Conservation (phyloP, 2,797 vertebrate species). For the Parauchenoglanis punctatus region DNA sequence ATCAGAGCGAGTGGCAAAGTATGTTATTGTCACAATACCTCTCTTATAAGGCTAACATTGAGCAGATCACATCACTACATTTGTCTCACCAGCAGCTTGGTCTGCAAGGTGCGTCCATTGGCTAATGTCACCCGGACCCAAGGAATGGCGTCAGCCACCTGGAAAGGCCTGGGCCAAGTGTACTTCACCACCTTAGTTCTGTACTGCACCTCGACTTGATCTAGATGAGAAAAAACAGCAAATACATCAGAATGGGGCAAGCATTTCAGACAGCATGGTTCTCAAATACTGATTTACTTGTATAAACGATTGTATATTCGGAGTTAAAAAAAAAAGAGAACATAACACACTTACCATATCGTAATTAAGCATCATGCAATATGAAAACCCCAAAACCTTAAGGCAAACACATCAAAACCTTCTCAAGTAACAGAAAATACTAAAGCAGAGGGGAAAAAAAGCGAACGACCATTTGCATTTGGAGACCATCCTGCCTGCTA, state of each 20-base stretch:
- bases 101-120: constrained; percentile 86
- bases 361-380: not conserved
- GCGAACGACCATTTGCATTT: constrained; percentile 51
- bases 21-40: not conserved
- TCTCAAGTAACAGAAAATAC: not conserved
- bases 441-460: constrained; percentile 35
- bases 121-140: constrained; percentile 91
- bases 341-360: not conserved
- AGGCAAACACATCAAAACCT: not conserved
- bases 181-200: constrained; percentile 87
- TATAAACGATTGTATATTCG: not conserved
- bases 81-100: constrained; percentile 89
- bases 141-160: constrained; percentile 77
- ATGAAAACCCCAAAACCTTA: not conserved
- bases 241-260: not conserved
- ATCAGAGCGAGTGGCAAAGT: constrained; percentile 42
- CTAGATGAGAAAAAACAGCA: constrained; percentile 66
- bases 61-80: not conserved
- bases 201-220: constrained; percentile 88
- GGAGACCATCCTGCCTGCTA: constrained; percentile 60
- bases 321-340: not conserved
- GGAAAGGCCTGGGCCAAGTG: constrained; percentile 83
- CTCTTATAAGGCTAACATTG: not conserved
- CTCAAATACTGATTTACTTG: not conserved
- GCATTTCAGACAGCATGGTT: not conserved